Evolutionary conservation across 2,888 invertebrate genomes (phyloP).

Genomic region (Siphlonurus alternatus): DNA sequence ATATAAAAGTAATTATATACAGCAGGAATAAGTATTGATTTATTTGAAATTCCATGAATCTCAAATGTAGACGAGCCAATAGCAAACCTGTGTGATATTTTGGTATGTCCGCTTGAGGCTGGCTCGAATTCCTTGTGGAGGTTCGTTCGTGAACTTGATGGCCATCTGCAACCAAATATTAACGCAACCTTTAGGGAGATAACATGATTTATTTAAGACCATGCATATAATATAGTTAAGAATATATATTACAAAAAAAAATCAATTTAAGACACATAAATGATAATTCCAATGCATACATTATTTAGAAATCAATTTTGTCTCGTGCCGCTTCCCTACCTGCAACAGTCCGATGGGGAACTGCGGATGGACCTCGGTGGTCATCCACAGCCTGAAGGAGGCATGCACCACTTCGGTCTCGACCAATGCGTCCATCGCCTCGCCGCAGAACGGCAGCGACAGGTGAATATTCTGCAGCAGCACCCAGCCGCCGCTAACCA

Average conservation of each 20-base stretch:
- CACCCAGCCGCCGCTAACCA: slow-evolving; percentile 77
- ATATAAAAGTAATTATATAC: too few species aligned
- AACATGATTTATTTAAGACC: too few species aligned
- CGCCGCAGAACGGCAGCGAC: slow-evolving; percentile 85
- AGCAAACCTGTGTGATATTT: slow-evolving; percentile 48
- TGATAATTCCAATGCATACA: too few species aligned
- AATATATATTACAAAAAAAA: too few species aligned
- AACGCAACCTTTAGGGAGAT: too few species aligned
- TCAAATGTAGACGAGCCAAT: too few species aligned
- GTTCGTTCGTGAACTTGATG: slow-evolving; percentile 95
- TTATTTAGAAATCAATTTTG: too few species aligned
- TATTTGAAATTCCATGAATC: too few species aligned
- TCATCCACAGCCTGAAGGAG: slow-evolving; percentile 80
- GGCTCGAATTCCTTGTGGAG: slow-evolving; percentile 87
- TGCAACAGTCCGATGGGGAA: slow-evolving; percentile 71
- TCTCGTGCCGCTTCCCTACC: too few species aligned
- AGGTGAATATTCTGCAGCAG: slow-evolving; percentile 89
- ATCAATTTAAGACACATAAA: too few species aligned
- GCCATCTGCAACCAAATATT: slow-evolving; percentile 78
- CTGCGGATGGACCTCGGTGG: slow-evolving; percentile 82
- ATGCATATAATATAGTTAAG: too few species aligned
- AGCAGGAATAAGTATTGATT: too few species aligned
- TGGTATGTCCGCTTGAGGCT: slow-evolving; percentile 91
- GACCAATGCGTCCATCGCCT: slow-evolving; percentile 75
- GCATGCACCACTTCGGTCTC: slow-evolving; percentile 72